A percentile compares a stretch with the other conserved stretches of the same genome.
Evolutionary conservation across 2,888 invertebrate species (phyloP).

Genomic region (Nomada lathburiana): DNA sequence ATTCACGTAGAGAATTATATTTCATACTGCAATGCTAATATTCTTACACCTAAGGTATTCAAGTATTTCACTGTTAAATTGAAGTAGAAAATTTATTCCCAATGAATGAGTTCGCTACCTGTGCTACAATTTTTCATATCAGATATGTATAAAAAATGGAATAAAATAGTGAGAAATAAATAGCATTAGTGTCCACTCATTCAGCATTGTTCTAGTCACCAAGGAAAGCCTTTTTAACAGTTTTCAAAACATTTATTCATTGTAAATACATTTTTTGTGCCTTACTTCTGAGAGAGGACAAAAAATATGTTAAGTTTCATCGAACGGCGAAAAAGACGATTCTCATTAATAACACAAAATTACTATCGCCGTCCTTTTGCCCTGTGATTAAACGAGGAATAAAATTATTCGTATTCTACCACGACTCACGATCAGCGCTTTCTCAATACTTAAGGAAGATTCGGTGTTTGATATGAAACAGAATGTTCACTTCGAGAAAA

Average conservation of each 20-base stretch:
- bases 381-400: conserved; percentile 21
- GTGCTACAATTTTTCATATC: no score
- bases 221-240: conserved; percentile 46
- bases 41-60: no score
- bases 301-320: conserved; percentile 60
- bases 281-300: conserved; percentile 61
- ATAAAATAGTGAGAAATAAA: no score
- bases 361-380: conserved; percentile 22
- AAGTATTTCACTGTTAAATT: no score
- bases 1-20: no score
- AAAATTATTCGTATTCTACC: conserved; percentile 12
- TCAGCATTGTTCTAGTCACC: background rate
- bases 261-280: conserved; percentile 76
- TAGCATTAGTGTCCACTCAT: background rate
- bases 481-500: conserved; percentile 42
- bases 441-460: conserved; percentile 45
- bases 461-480: conserved; percentile 57
- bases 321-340: conserved; percentile 58
- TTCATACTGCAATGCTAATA: no score
- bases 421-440: conserved; percentile 28
- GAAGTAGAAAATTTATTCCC: no score
- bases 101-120: no score
- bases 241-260: conserved; percentile 77
- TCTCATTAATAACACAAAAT: conserved; percentile 32
- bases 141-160: no score